Evolutionary conservation across 2,113 vertebrate species (phyloP), one percentile per base, ranked within the genome.

Genomic region (Henicopernis longicauda): DNA sequence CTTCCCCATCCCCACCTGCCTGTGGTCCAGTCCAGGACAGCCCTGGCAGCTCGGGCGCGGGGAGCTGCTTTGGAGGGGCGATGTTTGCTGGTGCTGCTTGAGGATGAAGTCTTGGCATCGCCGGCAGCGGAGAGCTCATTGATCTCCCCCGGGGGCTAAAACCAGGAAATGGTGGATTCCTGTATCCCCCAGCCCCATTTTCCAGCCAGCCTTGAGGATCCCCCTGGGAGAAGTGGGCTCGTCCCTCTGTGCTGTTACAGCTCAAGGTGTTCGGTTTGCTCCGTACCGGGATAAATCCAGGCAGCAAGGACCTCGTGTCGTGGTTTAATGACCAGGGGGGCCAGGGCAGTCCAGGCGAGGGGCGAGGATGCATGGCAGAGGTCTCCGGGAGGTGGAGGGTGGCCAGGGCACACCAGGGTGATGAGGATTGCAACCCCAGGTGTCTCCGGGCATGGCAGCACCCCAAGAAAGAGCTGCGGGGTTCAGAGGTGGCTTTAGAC

Each of bases 241-340:
- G 1, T 26, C 78, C 6, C n/a, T 8, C 7, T 5, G 20, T 0
- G 1, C 10, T 3, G 29, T 34, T 32, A 36, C 29, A 8, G 49
- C 55, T 82, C 45, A 16, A 13, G 57, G 13, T 1, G 0, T 47
- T 45, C 21, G 49, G 12, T 67, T 67, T 72, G 16, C 55, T 59
- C 40, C 0, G 0, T 7, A 4, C 52, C 1, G 0, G 29, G 40
- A 55, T 7, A n/a, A 81, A 49, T 27, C 18, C 72, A 27, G 85
- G 69, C 42, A 63, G 63, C 47, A 45, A 23, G 5, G 27, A 57
- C 31, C 29, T 42, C 40, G 40, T 40, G 40, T 40, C 40, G 40
- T 40, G 40, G 11, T 40, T 40, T 40, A 40, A 40, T 10, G 40
- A 40, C 40, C 40, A 38, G 40, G 40, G 40, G 11, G 22, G 14